phyloP scores from a whole-genome alignment of 2,888 invertebrate species.

The Dasysyrphus tricinctus region DNA sequence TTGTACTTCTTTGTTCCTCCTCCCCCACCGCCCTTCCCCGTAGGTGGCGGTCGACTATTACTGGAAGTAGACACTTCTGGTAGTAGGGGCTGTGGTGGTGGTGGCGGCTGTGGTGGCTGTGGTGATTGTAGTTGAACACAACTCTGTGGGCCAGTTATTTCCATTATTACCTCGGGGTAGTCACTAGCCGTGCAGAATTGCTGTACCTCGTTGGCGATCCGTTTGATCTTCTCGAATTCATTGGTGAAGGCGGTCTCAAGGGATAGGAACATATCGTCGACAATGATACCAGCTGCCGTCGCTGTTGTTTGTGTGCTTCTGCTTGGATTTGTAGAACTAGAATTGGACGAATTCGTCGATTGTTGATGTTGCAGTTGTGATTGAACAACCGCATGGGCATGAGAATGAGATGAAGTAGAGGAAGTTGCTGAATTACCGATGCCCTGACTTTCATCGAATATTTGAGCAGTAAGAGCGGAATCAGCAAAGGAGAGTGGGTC shows the following conservation, averaged over 20 bases:
- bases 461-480: conserved; percentile 81
- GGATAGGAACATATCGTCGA: conserved; percentile 84
- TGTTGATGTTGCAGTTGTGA: conserved; percentile 65
- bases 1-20: conserved; percentile 90
- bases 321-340: conserved; percentile 73
- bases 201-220: conserved; percentile 92
- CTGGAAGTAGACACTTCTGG: conserved; percentile 86
- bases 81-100: conserved; percentile 84
- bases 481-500: conserved; percentile 82
- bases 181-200: conserved; percentile 86
- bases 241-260: conserved; percentile 86
- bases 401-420: conserved; percentile 67
- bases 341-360: conserved; percentile 69
- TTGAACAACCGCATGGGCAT: conserved; percentile 59
- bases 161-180: conserved; percentile 82
- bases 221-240: conserved; percentile 93
- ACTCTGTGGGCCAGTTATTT: conserved; percentile 78
- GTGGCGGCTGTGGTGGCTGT: conserved; percentile 82
- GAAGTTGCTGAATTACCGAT: conserved; percentile 68
- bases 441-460: conserved; percentile 82
- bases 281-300: conserved; percentile 80
- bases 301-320: conserved; percentile 65
- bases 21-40: conserved; percentile 64
- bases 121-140: conserved; percentile 82
- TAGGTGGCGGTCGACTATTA: conserved; percentile 78